A percentile compares a stretch with the other conserved stretches of the same genome.
These are phyloP conservation scores for Sebastes alutus DNA, from an alignment of 2,797 vertebrate species.

Conservation along the genomic window DNA sequence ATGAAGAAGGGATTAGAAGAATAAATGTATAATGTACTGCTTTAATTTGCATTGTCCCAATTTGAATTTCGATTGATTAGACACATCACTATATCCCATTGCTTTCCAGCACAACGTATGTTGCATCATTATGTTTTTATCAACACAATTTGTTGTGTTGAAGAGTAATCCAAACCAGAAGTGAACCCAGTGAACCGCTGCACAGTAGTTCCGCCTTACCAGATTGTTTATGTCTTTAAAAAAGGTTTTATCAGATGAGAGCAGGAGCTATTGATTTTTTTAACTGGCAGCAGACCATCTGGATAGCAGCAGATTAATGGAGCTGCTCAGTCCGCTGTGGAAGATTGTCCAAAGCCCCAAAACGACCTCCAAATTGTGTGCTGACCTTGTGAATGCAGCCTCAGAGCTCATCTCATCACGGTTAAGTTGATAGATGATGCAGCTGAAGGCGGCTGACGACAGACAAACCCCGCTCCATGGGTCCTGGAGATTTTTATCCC, in stretches of 20 bases:
- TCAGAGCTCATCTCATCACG: slow-evolving; percentile 59
- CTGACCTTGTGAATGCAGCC: slow-evolving; percentile 59
- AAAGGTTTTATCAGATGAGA: slow-evolving; percentile 1
- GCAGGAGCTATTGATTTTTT: slow-evolving; percentile 26
- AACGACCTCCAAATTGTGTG: slow-evolving; percentile 49
- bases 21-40: not conserved
- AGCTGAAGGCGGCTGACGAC: slow-evolving; percentile 32
- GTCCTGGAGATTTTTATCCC: not conserved
- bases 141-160: not conserved
- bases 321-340: slow-evolving; percentile 43
- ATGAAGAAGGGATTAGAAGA: not conserved
- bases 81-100: not conserved
- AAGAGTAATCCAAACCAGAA: not conserved
- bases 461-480: not conserved
- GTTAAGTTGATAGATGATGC: slow-evolving; percentile 56
- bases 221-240: slow-evolving; percentile 9
- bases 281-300: slow-evolving; percentile 26
- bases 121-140: not conserved
- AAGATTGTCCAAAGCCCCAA: slow-evolving; percentile 39
- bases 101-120: not conserved
- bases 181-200: not conserved
- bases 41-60: not conserved
- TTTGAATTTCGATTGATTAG: not conserved
- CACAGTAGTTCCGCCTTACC: not conserved
- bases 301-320: slow-evolving; percentile 32